Conservation (phyloP, 1,140 invertebrate genomes). For the Drosophila takahashii region DNA sequence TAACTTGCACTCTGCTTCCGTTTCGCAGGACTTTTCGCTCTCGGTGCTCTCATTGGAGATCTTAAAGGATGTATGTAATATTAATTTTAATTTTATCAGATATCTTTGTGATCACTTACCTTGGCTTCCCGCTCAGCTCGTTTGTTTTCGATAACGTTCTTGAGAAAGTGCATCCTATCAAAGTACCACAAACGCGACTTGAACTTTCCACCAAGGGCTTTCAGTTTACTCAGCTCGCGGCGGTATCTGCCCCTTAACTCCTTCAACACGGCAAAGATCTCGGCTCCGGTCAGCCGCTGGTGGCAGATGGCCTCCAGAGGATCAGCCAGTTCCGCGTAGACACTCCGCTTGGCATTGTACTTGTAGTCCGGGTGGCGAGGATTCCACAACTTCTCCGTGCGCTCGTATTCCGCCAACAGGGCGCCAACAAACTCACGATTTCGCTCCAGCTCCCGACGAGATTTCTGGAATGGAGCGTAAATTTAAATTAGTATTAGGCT, state of each 20-base stretch:
- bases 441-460: conserved; percentile 68
- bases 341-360: conserved; percentile 72
- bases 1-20: conserved; percentile 66
- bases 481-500: neutral
- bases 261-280: conserved; percentile 72
- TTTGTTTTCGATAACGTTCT: conserved; percentile 71
- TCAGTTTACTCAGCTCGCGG: conserved; percentile 67
- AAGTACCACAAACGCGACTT: conserved; percentile 74
- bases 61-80: conserved; percentile 10
- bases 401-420: conserved; percentile 68
- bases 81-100: too few relatives aligned
- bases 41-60: conserved; percentile 50
- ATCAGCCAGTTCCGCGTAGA: conserved; percentile 64
- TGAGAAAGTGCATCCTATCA: conserved; percentile 68
- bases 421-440: conserved; percentile 68
- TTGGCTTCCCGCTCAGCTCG: conserved; percentile 68
- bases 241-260: conserved; percentile 67
- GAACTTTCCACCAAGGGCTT: conserved; percentile 52
- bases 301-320: conserved; percentile 61
- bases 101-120: conserved; percentile 21
- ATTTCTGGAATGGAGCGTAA: conserved; percentile 27
- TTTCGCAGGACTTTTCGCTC: conserved; percentile 72
- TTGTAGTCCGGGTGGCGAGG: conserved; percentile 76
- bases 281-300: conserved; percentile 55
- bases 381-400: conserved; percentile 76